Conservation (phyloP, 2,888 invertebrate species). For the Leptopilina drosophilae region DNA sequence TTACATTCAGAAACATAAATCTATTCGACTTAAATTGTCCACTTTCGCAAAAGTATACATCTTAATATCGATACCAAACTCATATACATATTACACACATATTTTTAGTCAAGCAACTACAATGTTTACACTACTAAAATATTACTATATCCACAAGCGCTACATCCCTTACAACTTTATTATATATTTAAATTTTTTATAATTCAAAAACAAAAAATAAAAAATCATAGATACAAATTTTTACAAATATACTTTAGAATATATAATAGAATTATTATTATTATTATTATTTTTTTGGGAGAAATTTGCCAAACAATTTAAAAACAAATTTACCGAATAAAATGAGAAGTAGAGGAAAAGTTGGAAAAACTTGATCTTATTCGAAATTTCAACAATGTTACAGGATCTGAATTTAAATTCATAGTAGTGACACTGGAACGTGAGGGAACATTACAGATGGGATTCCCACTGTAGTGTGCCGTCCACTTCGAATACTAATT, state of each 20-base stretch:
- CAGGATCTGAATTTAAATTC: conserved; percentile 22
- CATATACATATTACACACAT: neutral
- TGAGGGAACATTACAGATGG: conserved; percentile 53
- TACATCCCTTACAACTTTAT: no score
- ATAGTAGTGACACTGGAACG: conserved; percentile 50
- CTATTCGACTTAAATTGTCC: conserved; percentile 8
- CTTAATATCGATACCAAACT: conserved; percentile 17
- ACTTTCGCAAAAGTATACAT: conserved; percentile 12
- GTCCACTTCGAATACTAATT: conserved; percentile 61
- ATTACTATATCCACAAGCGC: neutral
- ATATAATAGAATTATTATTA: no score
- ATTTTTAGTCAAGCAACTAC: neutral
- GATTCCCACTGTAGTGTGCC: conserved; percentile 57
- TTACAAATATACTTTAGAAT: no score
- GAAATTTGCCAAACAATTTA: neutral
- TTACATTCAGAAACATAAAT: conserved; percentile 28
- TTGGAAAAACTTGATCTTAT: conserved; percentile 5
- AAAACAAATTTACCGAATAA: neutral
- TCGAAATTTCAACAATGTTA: conserved; percentile 14
- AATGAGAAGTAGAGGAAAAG: conserved; percentile 5
- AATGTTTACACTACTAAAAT: neutral
- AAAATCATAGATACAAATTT: no score
- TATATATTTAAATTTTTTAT: no score
- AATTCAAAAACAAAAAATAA: no score
- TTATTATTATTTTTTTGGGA: no score